These are phyloP conservation scores for Troides aeacus DNA, from an alignment of 2,888 invertebrate genomes.

Conservation along the genomic window DNA sequence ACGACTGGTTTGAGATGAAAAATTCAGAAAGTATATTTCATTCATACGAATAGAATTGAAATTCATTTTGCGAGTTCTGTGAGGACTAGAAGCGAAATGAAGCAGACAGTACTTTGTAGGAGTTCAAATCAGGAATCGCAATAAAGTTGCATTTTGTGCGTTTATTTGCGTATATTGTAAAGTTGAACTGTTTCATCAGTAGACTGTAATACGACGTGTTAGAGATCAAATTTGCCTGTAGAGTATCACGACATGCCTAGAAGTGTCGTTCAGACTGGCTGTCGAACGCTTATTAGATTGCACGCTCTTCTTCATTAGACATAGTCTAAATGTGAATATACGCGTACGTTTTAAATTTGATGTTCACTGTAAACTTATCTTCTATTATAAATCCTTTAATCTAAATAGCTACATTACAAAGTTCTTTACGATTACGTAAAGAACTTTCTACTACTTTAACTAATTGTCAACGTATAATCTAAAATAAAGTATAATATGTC, in stretches of 20 bases:
- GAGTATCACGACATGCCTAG: background rate
- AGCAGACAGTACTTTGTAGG: constrained; percentile 24
- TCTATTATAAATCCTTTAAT: no score
- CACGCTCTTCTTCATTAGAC: no score
- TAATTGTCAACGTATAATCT: no score
- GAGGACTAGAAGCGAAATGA: constrained; percentile 23
- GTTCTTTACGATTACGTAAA: no score
- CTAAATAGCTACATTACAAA: no score
- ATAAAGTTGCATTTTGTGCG: constrained; percentile 27
- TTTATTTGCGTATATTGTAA: constrained; percentile 26
- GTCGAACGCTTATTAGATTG: no score
- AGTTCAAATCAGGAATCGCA: constrained; percentile 27
- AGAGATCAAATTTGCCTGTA: constrained; percentile 9
- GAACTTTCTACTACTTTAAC: no score
- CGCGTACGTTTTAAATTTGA: no score
- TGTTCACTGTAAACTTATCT: no score
- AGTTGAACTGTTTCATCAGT: background rate
- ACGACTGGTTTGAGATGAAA: constrained; percentile 5
- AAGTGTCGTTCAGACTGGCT: background rate
- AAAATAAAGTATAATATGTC: no score
- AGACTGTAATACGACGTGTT: background rate
- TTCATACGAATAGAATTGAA: constrained; percentile 14
- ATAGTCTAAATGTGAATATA: no score
- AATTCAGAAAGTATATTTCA: constrained; percentile 12
- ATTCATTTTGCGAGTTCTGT: constrained; percentile 18